A percentile compares a stretch with the other conserved stretches of the same genome.
These are phyloP conservation scores for Mesoligia furuncula DNA, from an alignment of 2,888 invertebrate genomes.

Conservation along the genomic window DNA sequence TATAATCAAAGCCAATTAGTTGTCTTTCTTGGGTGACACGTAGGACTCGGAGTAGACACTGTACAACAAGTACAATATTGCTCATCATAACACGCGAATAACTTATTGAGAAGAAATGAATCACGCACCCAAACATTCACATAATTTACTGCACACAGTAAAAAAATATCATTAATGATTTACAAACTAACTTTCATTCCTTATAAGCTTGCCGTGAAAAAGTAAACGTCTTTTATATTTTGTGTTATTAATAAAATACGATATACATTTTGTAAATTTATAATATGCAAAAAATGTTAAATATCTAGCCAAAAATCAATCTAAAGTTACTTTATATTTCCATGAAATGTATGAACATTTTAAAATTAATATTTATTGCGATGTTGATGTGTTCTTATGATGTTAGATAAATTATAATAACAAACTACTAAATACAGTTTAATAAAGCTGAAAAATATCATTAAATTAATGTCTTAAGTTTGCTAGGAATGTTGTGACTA, in stretches of 20 bases:
- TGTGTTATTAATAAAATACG: constrained; percentile 43
- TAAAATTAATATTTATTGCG: constrained; percentile 42
- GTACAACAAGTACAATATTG: constrained; percentile 22
- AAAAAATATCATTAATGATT: constrained; percentile 18
- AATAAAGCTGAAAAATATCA: constrained; percentile 4
- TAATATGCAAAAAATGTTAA: constrained; percentile 39
- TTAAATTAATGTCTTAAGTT: constrained; percentile 10
- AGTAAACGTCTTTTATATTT: constrained; percentile 29
- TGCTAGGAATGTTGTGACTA: constrained; percentile 15
- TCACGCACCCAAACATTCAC: constrained; percentile 32
- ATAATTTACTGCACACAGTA: constrained; percentile 29
- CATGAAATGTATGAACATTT: constrained; percentile 20
- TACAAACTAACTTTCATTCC: constrained; percentile 35
- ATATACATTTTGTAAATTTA: constrained; percentile 65
- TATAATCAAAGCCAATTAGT: constrained; percentile 29
- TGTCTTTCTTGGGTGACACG: constrained; percentile 39
- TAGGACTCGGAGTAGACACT: constrained; percentile 39
- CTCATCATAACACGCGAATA: constrained; percentile 21
- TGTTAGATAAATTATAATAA: constrained; percentile 21
- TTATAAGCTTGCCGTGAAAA: constrained; percentile 37
- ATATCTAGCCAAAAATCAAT: constrained; percentile 37
- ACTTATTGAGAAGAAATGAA: constrained; percentile 18
- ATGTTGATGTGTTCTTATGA: constrained; percentile 36
- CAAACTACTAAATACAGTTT: constrained; percentile 3
- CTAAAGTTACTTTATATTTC: constrained; percentile 42